Conservation (phyloP, 2,113 vertebrate genomes). For the Thomomys bottae region DNA sequence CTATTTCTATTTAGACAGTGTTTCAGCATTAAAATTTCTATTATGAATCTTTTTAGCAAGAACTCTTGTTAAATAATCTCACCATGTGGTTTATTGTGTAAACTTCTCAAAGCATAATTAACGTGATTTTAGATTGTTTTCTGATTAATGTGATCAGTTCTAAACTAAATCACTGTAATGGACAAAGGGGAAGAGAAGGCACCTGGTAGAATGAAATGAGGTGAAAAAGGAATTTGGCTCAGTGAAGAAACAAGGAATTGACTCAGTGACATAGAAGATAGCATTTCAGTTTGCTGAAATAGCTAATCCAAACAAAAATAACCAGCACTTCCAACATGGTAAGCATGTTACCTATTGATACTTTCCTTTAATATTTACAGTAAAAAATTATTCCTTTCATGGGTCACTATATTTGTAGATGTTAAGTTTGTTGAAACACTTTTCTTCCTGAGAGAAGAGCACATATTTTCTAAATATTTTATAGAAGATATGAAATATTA, state of each 20-base stretch:
- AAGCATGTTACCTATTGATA: not conserved
- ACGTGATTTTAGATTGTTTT: not conserved
- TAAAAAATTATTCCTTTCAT: not conserved
- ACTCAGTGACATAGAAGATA: not conserved
- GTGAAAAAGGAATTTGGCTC: not conserved
- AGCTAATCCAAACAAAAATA: not conserved
- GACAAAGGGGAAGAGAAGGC: not conserved
- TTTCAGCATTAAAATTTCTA: not conserved
- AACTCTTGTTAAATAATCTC: not conserved
- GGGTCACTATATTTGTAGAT: not conserved
- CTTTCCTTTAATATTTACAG: not conserved
- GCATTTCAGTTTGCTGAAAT: constrained; percentile 5
- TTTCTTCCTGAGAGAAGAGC: not conserved
- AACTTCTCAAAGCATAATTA: not conserved
- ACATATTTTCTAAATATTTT: constrained; percentile 53
- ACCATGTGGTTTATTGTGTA: not conserved
- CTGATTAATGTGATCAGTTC: not conserved
- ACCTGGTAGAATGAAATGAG: not conserved
- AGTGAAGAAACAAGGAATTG: not conserved
- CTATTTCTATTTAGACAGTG: not conserved
- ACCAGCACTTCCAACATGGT: not conserved
- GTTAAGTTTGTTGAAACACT: constrained; percentile 1
- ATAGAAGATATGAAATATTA: constrained; percentile 48
- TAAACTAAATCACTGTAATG: not conserved
- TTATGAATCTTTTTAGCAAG: not conserved